phyloP scores from a whole-genome alignment of 2,888 invertebrate genomes.

The Acleris laterana region DNA sequence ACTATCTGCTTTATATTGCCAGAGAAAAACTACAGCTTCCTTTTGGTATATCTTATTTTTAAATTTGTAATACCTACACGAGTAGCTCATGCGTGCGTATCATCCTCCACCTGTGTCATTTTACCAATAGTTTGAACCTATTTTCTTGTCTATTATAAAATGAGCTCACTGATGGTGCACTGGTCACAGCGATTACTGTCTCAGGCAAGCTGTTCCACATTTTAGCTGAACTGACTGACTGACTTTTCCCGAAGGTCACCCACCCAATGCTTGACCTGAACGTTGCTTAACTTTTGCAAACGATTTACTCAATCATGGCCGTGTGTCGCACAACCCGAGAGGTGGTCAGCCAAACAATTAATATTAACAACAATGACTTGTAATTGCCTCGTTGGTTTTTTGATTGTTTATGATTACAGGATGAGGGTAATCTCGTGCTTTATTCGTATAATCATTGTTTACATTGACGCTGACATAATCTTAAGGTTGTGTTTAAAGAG shows the following conservation, averaged over 20 bases:
- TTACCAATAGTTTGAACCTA: too few relatives aligned
- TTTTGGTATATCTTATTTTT: too few relatives aligned
- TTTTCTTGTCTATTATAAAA: too few relatives aligned
- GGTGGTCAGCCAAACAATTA: conserved; percentile 16
- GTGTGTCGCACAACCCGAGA: neutral
- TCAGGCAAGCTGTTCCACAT: too few relatives aligned
- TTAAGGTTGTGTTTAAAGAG: conserved; percentile 17
- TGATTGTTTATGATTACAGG: conserved; percentile 44
- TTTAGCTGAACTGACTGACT: too few relatives aligned
- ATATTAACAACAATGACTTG: conserved; percentile 26
- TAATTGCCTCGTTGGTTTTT: conserved; percentile 25
- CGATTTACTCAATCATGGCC: conserved; percentile 6
- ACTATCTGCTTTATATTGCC: too few relatives aligned
- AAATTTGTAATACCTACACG: too few relatives aligned
- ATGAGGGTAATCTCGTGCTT: conserved; percentile 49
- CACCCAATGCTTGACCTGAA: conserved; percentile 1
- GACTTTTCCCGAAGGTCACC: conserved; percentile 9
- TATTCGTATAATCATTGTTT: conserved; percentile 42
- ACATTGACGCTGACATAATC: conserved; percentile 39
- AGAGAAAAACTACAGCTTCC: too few relatives aligned
- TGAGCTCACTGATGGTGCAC: too few relatives aligned
- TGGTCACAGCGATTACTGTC: too few relatives aligned
- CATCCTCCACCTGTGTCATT: too few relatives aligned
- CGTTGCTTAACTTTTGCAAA: conserved; percentile 22
- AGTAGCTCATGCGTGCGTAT: too few relatives aligned